phyloP scores from a whole-genome alignment of 1,140 invertebrate genomes.

The Neodiprion lecontei region DNA sequence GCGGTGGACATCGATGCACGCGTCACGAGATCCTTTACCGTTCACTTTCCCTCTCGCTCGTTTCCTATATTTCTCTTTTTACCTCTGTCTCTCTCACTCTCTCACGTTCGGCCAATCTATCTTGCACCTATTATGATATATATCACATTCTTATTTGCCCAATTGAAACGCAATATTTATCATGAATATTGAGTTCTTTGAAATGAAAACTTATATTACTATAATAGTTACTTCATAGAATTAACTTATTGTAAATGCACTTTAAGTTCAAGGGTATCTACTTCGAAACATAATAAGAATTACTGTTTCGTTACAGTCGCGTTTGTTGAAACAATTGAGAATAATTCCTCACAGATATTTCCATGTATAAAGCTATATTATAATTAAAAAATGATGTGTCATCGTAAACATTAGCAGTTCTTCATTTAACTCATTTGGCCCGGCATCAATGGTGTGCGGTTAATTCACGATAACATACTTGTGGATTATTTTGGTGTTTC shows the following conservation, averaged over 20 bases:
- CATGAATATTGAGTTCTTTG: constrained; percentile 8
- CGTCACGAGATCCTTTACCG: constrained; percentile 58
- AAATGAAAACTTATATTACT: constrained; percentile 17
- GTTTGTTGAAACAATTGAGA: not conserved
- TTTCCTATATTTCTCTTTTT: constrained; percentile 13
- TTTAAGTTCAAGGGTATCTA: too few relatives aligned
- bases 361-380: constrained; percentile 12
- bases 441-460: too few relatives aligned
- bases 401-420: too few relatives aligned
- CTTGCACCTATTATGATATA: not conserved
- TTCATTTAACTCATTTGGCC: too few relatives aligned
- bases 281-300: not conserved
- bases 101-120: not conserved
- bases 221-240: not conserved
- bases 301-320: not conserved
- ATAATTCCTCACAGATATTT: constrained; percentile 8
- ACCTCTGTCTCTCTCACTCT: not conserved
- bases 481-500: too few relatives aligned
- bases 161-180: not conserved
- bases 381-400: not conserved
- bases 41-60: constrained; percentile 18
- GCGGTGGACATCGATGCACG: constrained; percentile 60
- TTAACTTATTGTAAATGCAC: too few relatives aligned
- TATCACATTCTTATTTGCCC: constrained; percentile 3
- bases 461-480: too few relatives aligned